Base-by-base conservation (phyloP, 2,888 invertebrate species). In the Geotrupes spiniger region DNA sequence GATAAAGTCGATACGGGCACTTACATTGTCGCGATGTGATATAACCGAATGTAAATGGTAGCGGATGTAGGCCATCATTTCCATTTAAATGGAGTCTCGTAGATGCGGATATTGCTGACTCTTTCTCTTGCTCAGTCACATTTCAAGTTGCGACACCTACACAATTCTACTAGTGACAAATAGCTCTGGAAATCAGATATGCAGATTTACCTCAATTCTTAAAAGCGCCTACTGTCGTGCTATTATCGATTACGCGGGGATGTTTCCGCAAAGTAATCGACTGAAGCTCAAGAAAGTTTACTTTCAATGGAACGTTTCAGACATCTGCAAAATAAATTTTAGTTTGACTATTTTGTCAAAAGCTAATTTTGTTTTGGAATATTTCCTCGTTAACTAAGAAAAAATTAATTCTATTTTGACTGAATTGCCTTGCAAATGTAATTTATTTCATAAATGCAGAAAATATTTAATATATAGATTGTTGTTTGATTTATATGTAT, bases 81-180 rank as follows among this genome's bases (percentile, higher is more conserved):
- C 65, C 66, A 66, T 66, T 66, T 66, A 66, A 66, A 66, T 66
- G 57, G 65, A 64, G 64, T 65, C 62, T 63, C 61, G 59, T 53
- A 61, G 59, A 57, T 57, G 52, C 61, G 63, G 65, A 64, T 66
- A 65, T 65, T 64, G 64, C 61, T 58, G 55, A 57, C 58, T 61
- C 62, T 63, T 65, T 65, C 60, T 63, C 62, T 57, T 63, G 60
- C 58, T 54, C 60, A 55, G 58, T 58, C 62, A 61, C 63, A 63
- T 63, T 65, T 63, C 60, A 60, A 58, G 60, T 61, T 64, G 63
- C 64, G 62, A 63, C 65, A 60, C 54, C 58, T 51, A 49, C 58
- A 63, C 62, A 63, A 65, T 63, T 64, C 62, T 54, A 51, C 56
- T 53, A 52, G 61, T 66, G 63, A 66, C 65, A 66, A 66, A 65